phyloP scores from a whole-genome alignment of 2,888 invertebrate species.

The Aphodius granarius region DNA sequence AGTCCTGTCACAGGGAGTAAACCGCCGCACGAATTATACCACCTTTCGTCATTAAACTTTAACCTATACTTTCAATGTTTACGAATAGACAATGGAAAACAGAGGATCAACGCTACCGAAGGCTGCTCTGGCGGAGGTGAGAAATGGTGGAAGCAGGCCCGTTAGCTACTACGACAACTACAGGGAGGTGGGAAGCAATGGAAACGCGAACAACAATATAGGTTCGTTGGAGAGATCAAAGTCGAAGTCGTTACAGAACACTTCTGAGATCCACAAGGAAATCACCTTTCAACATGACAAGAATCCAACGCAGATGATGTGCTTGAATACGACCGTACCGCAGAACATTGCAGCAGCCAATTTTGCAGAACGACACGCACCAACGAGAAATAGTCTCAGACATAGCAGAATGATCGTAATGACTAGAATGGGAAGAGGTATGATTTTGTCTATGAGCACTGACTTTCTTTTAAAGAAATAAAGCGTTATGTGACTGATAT shows the following conservation, averaged over 20 bases:
- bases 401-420: slow-evolving; percentile 73
- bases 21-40: too few species aligned
- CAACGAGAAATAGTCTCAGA: slow-evolving; percentile 68
- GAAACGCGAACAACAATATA: slow-evolving; percentile 17
- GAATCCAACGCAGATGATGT: slow-evolving; percentile 56
- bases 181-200: slow-evolving; percentile 27
- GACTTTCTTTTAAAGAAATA: too few species aligned
- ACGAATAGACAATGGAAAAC: slow-evolving; percentile 21
- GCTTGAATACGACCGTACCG: slow-evolving; percentile 67
- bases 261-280: slow-evolving; percentile 23
- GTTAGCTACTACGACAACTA: slow-evolving; percentile 56
- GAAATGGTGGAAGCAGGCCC: slow-evolving; percentile 45
- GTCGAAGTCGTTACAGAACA: slow-evolving; percentile 24
- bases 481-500: too few species aligned
- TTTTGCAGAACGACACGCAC: slow-evolving; percentile 67
- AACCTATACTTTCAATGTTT: not conserved
- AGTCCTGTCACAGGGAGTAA: not conserved
- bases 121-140: slow-evolving; percentile 40
- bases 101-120: slow-evolving; percentile 38
- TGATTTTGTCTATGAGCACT: not conserved
- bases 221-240: slow-evolving; percentile 22
- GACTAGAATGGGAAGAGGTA: slow-evolving; percentile 60
- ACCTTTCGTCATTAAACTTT: not conserved
- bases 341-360: slow-evolving; percentile 66
- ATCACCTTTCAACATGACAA: slow-evolving; percentile 21